Base-by-base conservation (phyloP, 2,797 vertebrate species). In the Myiothlypis chrysogaster region DNA sequence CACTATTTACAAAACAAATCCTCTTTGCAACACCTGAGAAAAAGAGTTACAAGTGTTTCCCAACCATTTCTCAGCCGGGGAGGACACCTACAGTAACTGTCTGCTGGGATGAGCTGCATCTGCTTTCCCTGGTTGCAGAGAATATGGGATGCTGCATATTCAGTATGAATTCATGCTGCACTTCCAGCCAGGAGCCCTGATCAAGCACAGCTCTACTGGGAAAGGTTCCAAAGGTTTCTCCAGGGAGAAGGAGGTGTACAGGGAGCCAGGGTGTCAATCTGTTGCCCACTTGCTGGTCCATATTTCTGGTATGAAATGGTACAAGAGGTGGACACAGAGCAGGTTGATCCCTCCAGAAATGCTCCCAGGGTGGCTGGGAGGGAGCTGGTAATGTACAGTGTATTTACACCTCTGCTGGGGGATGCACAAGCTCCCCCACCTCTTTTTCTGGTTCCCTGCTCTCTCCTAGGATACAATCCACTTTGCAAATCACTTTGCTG, bases 1-100 rank as follows among this genome's bases (percentile, higher is more conserved):
- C 75, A 2, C 53, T 69, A 97, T 96, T 97, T 97, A 97, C 94
- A 97, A 96, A 96, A 93, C 95, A 96, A 95, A 96, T 96, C 90
- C 73, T 88, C 88, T 88, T 56, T 27, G 66, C 85, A 91, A 77
- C 95, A 96, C 93, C 94, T 94, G 93, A 96, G 96, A 96, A 94
- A 95, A 32, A 73, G 80, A 65, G 77, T 59, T 90, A 72, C 89
- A 82, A 88, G 91, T 14, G 89, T 93, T 97, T 96, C 95, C 95
- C 95, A 96, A 95, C 94, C 93, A 57, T 49, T 64, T 77, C 91
- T 83, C 85, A 5, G 87, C 0, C 59, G 91, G 76, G 69, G 60
- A 93, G 71, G 66, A 55, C 73, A 66, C 73, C 77, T 90, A 49
- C 88, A 50, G 4, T 39, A 76, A 61, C 65, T 71, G 59, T 72